phyloP scores from a whole-genome alignment of 2,888 invertebrate species.

The Dorcus parallelipipedus region DNA sequence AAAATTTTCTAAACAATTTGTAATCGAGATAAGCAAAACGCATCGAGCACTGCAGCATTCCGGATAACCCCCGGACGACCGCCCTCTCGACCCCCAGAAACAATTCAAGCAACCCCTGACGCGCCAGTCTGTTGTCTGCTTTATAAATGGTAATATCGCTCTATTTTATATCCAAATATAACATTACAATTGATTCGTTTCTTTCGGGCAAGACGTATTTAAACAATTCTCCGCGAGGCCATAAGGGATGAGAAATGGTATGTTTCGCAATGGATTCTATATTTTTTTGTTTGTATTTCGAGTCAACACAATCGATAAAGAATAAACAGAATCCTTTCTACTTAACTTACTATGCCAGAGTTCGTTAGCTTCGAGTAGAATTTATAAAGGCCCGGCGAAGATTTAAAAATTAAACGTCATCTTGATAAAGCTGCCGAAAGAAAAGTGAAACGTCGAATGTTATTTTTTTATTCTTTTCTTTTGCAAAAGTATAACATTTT shows the following conservation, averaged over 20 bases:
- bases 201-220: slow-evolving; percentile 21
- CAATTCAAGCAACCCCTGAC: slow-evolving; percentile 34
- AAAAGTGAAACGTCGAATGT: too few relatives aligned
- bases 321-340: slow-evolving; percentile 8
- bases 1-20: slow-evolving; percentile 9
- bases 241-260: slow-evolving; percentile 19
- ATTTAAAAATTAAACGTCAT: background rate
- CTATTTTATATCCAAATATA: slow-evolving; percentile 40
- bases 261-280: slow-evolving; percentile 8
- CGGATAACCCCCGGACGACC: slow-evolving; percentile 9
- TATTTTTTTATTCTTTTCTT: too few relatives aligned
- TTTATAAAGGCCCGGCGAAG: background rate
- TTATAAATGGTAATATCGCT: slow-evolving; percentile 41
- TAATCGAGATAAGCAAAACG: slow-evolving; percentile 29
- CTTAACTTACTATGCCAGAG: slow-evolving; percentile 1
- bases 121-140: slow-evolving; percentile 43
- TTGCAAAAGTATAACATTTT: too few relatives aligned
- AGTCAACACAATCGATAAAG: slow-evolving; percentile 1
- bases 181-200: slow-evolving; percentile 35
- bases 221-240: slow-evolving; percentile 17
- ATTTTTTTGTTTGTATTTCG: background rate
- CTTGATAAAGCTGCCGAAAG: background rate
- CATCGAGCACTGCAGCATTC: slow-evolving; percentile 31
- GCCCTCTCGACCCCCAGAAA: slow-evolving; percentile 25
- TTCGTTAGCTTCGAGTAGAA: background rate